Conservation (phyloP, 2,797 vertebrate species). For the Rhinogobio ventralis region DNA sequence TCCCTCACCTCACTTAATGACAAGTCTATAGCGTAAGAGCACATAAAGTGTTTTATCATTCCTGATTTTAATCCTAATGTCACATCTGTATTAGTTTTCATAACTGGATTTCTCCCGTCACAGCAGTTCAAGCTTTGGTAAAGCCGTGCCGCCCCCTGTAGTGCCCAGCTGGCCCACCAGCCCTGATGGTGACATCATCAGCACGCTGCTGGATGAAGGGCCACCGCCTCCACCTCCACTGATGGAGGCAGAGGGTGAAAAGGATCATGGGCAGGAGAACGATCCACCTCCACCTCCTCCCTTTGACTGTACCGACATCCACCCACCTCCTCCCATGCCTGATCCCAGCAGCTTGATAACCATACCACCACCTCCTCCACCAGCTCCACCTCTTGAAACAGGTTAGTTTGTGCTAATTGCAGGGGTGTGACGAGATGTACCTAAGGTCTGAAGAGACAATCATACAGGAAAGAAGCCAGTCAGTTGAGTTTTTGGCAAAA, state of each 20-base stretch:
- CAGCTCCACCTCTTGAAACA: constrained; percentile 57
- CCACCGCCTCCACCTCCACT: constrained; percentile 54
- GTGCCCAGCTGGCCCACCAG: constrained; percentile 64
- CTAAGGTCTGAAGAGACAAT: too few species aligned
- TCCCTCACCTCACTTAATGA: constrained; percentile 64
- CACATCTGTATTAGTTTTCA: not conserved
- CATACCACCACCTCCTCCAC: constrained; percentile 46
- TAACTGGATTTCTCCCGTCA: not conserved
- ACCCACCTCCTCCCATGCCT: constrained; percentile 50
- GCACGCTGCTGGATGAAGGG: constrained; percentile 57
- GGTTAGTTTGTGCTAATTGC: constrained; percentile 38
- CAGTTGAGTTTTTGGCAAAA: too few species aligned
- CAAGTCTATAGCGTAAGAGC: constrained; percentile 59
- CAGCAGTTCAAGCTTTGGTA: constrained; percentile 76
- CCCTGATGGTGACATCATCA: constrained; percentile 68
- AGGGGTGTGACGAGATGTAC: too few species aligned
- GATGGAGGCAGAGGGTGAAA: constrained; percentile 19
- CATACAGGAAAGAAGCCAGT: too few species aligned
- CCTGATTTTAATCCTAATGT: not conserved
- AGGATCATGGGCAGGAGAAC: not conserved
- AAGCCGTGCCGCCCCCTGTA: constrained; percentile 71
- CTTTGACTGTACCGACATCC: constrained; percentile 5
- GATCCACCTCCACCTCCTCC: constrained; percentile 49
- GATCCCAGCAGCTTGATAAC: constrained; percentile 66
- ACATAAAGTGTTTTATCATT: not conserved